Evolutionary conservation across 2,113 vertebrate species (phyloP), one percentile per base, ranked within the genome.

Genomic region (Corapipo altera): DNA sequence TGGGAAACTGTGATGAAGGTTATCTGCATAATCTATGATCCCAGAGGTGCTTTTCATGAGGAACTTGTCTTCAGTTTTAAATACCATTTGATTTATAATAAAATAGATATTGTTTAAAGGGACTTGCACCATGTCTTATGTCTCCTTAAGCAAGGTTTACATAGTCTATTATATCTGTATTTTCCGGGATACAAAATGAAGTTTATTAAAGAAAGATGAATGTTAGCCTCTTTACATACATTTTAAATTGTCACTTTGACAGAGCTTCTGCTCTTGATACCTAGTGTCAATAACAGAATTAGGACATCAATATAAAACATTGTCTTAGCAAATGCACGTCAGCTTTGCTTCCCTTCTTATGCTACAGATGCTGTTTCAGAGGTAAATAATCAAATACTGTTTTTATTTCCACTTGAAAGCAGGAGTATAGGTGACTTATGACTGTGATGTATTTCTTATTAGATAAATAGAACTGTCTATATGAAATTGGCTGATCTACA

Each of bases 391-490:
- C 30, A 87, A 87, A 91, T 52, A 51, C 17, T 57, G 59, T 58
- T 95, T 76, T 92, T 96, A 87, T 93, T 94, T 88, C 54, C 87
- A 75, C 81, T 74, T 92, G 51, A 95, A 96, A 95, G 69, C 75
- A 76, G 95, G 57, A 22, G 30, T 93, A 94, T 59, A 92, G 82
- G 46, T 73, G 87, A 95, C 94, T 95, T 96, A 93, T 94, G 54
- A 91, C 55, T 91, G 85, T 75, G 67, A 95, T 93, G 79, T 88
- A 91, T 94, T 95, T 95, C 49, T 96, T 94, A 74, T 94, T 93
- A 97, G 95, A 86, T 94, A 95, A 97, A 97, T 91, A 96, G 85
- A 95, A 93, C 75, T 71, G 12, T 57, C 64, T 96, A 64, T 82
- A 70, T 93, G 57, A 93, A 97, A 97, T 95, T 81, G 88, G 78